Base-by-base conservation (phyloP, 2,888 invertebrate species). In the Pterostichus madidus region DNA sequence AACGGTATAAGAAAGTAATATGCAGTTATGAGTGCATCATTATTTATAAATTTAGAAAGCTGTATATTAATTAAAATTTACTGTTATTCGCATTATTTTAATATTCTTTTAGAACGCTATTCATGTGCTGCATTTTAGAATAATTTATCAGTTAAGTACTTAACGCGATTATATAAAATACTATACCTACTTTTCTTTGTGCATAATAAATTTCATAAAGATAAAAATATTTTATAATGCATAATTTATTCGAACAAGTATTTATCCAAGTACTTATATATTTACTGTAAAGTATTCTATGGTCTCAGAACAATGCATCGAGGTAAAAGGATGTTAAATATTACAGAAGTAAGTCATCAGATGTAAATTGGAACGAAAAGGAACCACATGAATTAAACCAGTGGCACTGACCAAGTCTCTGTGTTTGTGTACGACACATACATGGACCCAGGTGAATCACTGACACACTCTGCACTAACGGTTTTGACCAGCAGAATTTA, bases 401-500 rank as follows among this genome's bases (percentile, higher is more conserved):
- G 31, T 46, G 32, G 32, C 53, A 52, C 53, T 76, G 49, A 44
- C 68, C 68, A 68, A 15, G 68, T 68, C 6, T 17, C 13, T 56
- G 24, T 56, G 56, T 56, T 11, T 8, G 17, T 56, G 56, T 56
- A 15, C 13, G 17, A 73, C 53, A 13, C 75, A 52, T 32, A 64
- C 64, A 64, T 79, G 46, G 32, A n/a, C 15, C n/a, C 39, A 59
- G 56, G 32, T 88, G 87, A 86, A 86, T 85, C 85, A 84, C 82
- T 84, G 84, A 80, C 80, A 84, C 64, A 84, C 84, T 84, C 82
- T 61, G 83, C 76, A n/a, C 49, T 85, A 85, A 85, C 85, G 84
- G 85, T 84, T 59, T 53, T 56, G 78, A 32, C 32, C 52, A 68
- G 32, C 39, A 80, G 46, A 24, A 79, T 46, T 64, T 79, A 44